phyloP scores from a whole-genome alignment of 2,113 vertebrate species.

The Odocoileus virginianus region DNA sequence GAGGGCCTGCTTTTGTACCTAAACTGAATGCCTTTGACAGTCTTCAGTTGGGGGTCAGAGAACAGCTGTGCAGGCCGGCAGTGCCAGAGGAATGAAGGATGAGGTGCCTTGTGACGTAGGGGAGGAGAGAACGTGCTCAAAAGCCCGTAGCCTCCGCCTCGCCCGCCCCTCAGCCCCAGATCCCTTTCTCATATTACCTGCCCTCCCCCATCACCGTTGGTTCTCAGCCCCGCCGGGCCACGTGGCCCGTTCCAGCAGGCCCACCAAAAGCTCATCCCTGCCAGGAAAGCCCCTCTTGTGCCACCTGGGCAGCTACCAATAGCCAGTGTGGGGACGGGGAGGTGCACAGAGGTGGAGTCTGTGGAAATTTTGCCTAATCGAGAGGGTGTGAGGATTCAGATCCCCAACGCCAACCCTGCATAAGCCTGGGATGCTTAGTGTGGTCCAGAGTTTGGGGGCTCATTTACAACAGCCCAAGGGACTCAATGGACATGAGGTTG shows the following conservation, averaged over 20 bases:
- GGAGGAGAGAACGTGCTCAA: background rate
- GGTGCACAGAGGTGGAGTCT: background rate
- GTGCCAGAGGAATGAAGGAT: constrained; percentile 15
- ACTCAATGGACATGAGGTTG: background rate
- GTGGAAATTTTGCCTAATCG: background rate
- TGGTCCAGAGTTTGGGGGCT: background rate
- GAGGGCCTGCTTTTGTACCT: background rate
- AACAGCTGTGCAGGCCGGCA: background rate
- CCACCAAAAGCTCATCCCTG: background rate
- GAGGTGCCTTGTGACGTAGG: background rate
- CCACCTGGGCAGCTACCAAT: background rate
- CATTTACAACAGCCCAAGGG: background rate
- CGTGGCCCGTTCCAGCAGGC: background rate
- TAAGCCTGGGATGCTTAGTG: background rate
- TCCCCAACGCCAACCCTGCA: background rate
- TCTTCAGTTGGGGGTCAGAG: background rate
- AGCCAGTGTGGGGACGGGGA: background rate
- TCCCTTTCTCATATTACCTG: constrained; percentile 48
- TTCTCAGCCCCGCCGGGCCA: background rate
- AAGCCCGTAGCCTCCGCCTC: background rate
- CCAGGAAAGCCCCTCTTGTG: background rate
- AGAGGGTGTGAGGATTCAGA: background rate
- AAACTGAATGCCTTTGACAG: background rate
- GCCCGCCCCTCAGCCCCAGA: background rate
- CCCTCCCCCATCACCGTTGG: background rate